phyloP scores from a whole-genome alignment of 2,888 invertebrate species.

The Drosophila tripunctata region DNA sequence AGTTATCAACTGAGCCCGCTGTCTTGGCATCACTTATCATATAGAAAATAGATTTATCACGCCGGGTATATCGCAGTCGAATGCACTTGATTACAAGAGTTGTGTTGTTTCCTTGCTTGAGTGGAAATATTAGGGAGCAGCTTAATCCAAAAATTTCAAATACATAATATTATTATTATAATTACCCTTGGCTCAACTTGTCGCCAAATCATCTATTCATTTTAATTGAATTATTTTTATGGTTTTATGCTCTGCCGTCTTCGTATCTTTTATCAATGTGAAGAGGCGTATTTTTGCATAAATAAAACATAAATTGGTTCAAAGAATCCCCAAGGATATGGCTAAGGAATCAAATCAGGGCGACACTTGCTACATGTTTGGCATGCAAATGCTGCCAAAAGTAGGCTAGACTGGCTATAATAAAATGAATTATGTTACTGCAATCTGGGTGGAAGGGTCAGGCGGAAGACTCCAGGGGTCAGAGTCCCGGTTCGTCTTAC shows the following conservation, averaged over 20 bases:
- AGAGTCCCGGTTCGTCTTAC: conserved; percentile 46
- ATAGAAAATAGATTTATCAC: no score
- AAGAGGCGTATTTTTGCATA: conserved; percentile 51
- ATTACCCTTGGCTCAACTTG: no score
- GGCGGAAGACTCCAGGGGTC: conserved; percentile 6
- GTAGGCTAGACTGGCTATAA: conserved; percentile 48
- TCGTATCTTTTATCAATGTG: conserved; percentile 56
- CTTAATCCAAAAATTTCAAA: no score
- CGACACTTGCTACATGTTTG: conserved; percentile 45
- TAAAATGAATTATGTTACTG: conserved; percentile 68
- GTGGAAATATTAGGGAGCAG: no score
- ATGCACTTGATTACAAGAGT: no score
- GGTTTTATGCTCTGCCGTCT: conserved; percentile 9
- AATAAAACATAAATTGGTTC: conserved; percentile 71
- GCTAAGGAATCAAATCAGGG: conserved; percentile 58
- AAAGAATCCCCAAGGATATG: conserved; percentile 40
- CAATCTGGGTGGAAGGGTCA: not conserved
- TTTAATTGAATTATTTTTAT: conserved; percentile 74
- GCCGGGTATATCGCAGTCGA: no score
- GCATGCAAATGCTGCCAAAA: conserved; percentile 52
- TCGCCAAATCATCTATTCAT: conserved; percentile 29
- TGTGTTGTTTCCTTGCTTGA: no score
- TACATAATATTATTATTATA: no score
- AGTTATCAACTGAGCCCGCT: no score
- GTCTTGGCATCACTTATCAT: no score